phyloP scores from a whole-genome alignment of 2,113 vertebrate genomes.

The Coryphaenoides rupestris region DNA sequence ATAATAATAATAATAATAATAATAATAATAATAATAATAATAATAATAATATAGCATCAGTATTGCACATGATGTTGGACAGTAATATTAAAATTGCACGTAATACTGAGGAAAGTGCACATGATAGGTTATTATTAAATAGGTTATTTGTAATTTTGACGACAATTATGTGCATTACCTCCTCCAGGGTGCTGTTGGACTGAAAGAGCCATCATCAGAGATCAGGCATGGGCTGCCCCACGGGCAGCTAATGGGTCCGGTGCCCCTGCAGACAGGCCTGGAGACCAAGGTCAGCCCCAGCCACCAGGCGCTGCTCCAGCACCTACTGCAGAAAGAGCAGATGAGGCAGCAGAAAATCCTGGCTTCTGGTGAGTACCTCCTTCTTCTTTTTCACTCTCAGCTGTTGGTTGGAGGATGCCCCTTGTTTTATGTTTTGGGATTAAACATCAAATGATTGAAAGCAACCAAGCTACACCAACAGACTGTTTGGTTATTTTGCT shows the following conservation, averaged over 20 bases:
- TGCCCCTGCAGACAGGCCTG: slow-evolving; percentile 78
- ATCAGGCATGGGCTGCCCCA: slow-evolving; percentile 78
- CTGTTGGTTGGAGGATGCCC: too few species aligned
- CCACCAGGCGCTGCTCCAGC: slow-evolving; percentile 95
- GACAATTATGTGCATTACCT: background rate
- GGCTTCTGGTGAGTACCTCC: slow-evolving; percentile 78
- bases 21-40: too few species aligned
- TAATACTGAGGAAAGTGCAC: too few species aligned
- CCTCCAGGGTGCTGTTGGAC: slow-evolving; percentile 79
- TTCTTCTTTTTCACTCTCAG: background rate
- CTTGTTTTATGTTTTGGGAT: background rate
- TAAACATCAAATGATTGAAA: background rate
- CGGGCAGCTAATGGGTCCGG: slow-evolving; percentile 80
- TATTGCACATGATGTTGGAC: too few species aligned
- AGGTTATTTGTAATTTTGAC: too few species aligned
- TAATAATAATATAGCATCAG: too few species aligned
- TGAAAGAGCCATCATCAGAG: slow-evolving; percentile 83
- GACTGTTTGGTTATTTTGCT: too few species aligned
- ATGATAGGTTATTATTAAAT: too few species aligned
- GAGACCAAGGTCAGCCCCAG: slow-evolving; percentile 92
- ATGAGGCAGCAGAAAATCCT: slow-evolving; percentile 94
- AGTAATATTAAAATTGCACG: too few species aligned
- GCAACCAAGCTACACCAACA: too few species aligned
- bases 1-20: too few species aligned
- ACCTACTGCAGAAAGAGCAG: slow-evolving; percentile 94